These are phyloP conservation scores for Neocloeon triangulifer DNA, from an alignment of 1,140 invertebrate species.

Conservation along the genomic window DNA sequence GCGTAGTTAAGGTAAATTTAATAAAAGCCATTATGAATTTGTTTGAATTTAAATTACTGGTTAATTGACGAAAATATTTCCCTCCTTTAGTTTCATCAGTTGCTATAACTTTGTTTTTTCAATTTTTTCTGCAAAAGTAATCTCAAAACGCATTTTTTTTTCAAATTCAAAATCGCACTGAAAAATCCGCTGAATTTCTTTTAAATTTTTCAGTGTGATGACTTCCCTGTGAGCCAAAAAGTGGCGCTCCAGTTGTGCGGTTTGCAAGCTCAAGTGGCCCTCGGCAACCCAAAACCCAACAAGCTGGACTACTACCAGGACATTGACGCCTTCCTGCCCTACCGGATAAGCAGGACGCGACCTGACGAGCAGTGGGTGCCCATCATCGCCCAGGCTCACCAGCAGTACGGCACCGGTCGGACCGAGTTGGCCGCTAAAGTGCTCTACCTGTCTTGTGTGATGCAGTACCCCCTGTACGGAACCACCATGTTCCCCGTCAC, in stretches of 20 bases:
- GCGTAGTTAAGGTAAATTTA: constrained; percentile 64
- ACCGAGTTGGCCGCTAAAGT: constrained; percentile 81
- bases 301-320: constrained; percentile 55
- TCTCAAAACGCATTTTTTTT: neutral
- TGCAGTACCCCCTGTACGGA: constrained; percentile 91
- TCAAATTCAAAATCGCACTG: neutral
- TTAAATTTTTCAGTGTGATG: constrained; percentile 64
- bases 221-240: constrained; percentile 85
- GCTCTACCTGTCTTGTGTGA: constrained; percentile 83
- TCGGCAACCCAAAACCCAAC: constrained; percentile 61
- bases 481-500: constrained; percentile 81
- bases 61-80: too few species aligned
- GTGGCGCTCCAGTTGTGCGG: constrained; percentile 83
- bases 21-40: too few species aligned
- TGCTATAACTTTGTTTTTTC: constrained; percentile 3
- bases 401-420: constrained; percentile 74
- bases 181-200: constrained; percentile 7
- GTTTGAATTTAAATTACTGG: too few species aligned
- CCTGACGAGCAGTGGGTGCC: constrained; percentile 60
- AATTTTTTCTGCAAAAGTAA: neutral
- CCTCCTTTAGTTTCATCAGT: too few species aligned
- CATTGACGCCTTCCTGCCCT: constrained; percentile 56
- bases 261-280: constrained; percentile 75
- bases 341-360: constrained; percentile 43
- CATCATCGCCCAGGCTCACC: constrained; percentile 65